Conservation (phyloP, 2,797 vertebrate species). For the Cephalopachus bancanus region DNA sequence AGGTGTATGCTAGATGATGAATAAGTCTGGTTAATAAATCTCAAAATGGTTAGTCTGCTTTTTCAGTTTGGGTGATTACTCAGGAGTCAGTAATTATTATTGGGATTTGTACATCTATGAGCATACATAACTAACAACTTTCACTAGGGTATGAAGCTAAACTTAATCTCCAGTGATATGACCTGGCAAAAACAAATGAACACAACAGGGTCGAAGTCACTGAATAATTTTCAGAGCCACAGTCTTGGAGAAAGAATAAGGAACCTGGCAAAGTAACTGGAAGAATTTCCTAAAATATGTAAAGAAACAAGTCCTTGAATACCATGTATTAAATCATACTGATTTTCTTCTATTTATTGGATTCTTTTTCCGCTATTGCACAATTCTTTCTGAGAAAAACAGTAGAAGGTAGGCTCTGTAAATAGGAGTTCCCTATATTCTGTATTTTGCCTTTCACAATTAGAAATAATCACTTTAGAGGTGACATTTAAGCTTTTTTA, state of each 20-base stretch:
- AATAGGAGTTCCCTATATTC: not conserved
- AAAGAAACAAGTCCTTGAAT: not conserved
- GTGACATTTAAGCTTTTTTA: not conserved
- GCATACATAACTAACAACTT: not conserved
- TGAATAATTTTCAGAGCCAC: not conserved
- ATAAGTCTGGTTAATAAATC: not conserved
- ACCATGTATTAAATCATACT: not conserved
- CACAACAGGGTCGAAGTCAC: not conserved
- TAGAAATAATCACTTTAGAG: not conserved
- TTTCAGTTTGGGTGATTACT: not conserved
- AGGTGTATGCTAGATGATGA: not conserved
- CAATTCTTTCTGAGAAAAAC: not conserved
- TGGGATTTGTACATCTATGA: not conserved
- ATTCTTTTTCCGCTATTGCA: not conserved
- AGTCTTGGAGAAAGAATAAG: not conserved
- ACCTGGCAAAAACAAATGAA: slow-evolving; percentile 29
- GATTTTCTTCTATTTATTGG: not conserved
- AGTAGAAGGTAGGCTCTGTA: not conserved
- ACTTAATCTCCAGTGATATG: not conserved
- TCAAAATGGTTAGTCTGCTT: not conserved
- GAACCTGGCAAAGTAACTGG: not conserved
- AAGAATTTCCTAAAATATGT: not conserved
- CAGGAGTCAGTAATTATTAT: not conserved
- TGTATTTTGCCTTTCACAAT: not conserved
- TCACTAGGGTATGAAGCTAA: not conserved